phyloP scores from a whole-genome alignment of 2,888 invertebrate species.

The Agriopis aurantiaria region DNA sequence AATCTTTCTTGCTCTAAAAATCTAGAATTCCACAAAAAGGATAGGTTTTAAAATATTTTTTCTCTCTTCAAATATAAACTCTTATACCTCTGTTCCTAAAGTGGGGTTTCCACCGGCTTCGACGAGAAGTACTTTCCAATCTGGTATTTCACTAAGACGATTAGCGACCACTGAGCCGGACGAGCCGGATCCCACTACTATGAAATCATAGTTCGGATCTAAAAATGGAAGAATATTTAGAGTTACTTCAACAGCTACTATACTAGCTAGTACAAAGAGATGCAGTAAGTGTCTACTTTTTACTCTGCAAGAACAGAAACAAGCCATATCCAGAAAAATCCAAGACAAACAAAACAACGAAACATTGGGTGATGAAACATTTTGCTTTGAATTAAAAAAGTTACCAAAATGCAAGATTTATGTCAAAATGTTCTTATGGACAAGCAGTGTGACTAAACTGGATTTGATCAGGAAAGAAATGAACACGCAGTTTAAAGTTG shows the following conservation, averaged over 20 bases:
- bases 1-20: no score
- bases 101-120: slow-evolving; percentile 89
- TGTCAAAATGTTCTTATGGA: no score
- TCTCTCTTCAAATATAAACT: background rate
- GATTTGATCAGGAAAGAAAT: no score
- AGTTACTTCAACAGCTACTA: background rate
- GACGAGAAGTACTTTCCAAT: slow-evolving; percentile 87
- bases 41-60: background rate
- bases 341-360: no score
- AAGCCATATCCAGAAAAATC: no score
- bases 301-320: no score
- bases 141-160: slow-evolving; percentile 85
- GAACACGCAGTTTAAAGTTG: no score
- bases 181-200: slow-evolving; percentile 88
- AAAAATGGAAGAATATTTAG: slow-evolving; percentile 41
- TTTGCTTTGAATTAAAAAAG: no score
- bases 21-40: background rate
- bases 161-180: slow-evolving; percentile 88
- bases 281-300: background rate
- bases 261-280: background rate
- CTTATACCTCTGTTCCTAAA: slow-evolving; percentile 78
- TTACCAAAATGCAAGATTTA: no score
- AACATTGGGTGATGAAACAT: no score
- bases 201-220: slow-evolving; percentile 87
- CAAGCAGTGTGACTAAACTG: no score